Base-by-base conservation (phyloP, 2,888 invertebrate genomes). In the Drosophila mimica region DNA sequence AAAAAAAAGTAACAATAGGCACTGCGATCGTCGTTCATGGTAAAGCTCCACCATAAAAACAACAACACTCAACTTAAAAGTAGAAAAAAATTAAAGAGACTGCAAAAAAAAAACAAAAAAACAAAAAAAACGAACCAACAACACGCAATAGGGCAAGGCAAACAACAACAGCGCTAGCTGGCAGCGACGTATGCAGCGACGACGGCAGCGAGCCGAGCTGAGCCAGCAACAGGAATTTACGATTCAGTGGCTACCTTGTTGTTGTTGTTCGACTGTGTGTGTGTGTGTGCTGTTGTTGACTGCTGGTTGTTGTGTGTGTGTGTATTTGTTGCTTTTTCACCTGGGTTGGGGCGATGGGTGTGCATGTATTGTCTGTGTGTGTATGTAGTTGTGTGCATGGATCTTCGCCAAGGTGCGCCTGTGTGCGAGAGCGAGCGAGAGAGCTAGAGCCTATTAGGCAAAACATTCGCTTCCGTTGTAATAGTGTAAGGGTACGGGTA, bases 91-190 rank as follows among this genome's bases (percentile, higher is more conserved):
- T 80, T 76, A 87, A 88, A 78, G 83, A 82, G 85, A 84, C 86
- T 88, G 87, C 83, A 85, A 80, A 82, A 88, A 83, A 82, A 77
- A 58, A 38, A 38, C 36, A 31, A 9, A 34, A 33, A 28, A 20
- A 7, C 2, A 30, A 33, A 63, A 71, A 71, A 63, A 68, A 64
- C 63, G 75, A 74, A 89, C 83, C 91, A 90, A 90, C 91, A 92
- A 90, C 92, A 92, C 92, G 92, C 92, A 92, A 92, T 92, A 92
- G 92, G 92, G 92, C 92, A 92, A 92, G 92, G 92, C 92, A 92
- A 92, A 92, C 92, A 91, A 87, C 87, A 87, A 83, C 86, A 83
- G 87, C 77, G 69, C 52, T 67, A 65, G 82, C 71, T 15, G 48
- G 51, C 74, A 69, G 57, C 79, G 68, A 57, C 79, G 71, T 63